Percentiles rank a stretch among this genome's conserved stretches.
These are phyloP conservation scores for Parazoanthus darwini DNA, from an alignment of 92 coral and sea anemone genomes.

Conservation along the genomic window DNA sequence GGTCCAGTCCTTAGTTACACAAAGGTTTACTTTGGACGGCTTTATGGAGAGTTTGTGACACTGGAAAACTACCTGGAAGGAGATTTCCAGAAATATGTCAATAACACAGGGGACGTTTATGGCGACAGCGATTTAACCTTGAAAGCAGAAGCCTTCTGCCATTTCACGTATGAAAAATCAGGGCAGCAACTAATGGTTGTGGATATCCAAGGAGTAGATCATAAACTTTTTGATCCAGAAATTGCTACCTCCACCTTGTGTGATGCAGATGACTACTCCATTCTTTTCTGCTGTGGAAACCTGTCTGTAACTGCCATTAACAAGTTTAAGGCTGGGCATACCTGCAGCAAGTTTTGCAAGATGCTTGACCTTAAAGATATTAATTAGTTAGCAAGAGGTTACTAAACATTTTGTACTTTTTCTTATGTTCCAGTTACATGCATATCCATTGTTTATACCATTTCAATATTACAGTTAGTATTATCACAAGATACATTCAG, in stretches of 20 bases:
- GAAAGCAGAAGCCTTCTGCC: constrained; percentile 23
- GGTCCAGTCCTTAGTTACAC: constrained; percentile 53
- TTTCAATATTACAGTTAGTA: no score
- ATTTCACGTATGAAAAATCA: constrained; percentile 29
- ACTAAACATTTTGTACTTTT: no score
- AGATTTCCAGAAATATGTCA: constrained; percentile 27
- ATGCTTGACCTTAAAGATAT: neutral
- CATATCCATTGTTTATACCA: no score
- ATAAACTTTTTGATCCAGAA: constrained; percentile 31
- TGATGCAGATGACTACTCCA: neutral
- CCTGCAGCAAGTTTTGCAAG: neutral
- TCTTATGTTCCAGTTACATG: no score
- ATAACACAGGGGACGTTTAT: constrained; percentile 19
- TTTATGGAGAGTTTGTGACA: constrained; percentile 43
- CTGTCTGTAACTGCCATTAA: constrained; percentile 4
- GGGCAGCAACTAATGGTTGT: constrained; percentile 31
- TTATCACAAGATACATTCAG: no score
- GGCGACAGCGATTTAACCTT: constrained; percentile 15
- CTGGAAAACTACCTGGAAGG: constrained; percentile 29
- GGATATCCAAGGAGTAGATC: constrained; percentile 33
- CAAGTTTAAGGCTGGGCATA: neutral
- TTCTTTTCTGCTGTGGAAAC: constrained; percentile 30
- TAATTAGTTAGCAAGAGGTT: no score
- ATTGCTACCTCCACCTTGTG: constrained; percentile 5
- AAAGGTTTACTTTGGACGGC: constrained; percentile 64